Evolutionary conservation across 1,140 invertebrate genomes (phyloP), one percentile per base, ranked within the genome.

Genomic region (Pachypeltis micranthus): DNA sequence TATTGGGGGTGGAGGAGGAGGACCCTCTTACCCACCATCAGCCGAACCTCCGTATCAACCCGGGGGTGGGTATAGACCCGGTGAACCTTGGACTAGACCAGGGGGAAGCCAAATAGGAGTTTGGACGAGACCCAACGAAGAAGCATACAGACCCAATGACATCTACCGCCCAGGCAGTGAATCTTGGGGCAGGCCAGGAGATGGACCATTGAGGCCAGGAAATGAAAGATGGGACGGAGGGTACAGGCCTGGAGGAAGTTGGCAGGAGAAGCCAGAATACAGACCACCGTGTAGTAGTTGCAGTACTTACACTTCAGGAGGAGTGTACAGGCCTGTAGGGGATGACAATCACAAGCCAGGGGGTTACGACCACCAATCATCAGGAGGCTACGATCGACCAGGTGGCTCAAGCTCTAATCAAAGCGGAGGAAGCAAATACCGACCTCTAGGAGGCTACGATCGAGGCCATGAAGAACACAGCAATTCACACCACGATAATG

Each of bases 261-360:
- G 51, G 24, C 21, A 54, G 10, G 26, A 63, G 24, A 24, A 26
- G 2, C 44, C 39, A 23, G 61, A 57, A 57, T 57, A 57, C 27
- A 14, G 7, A 2, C 55, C 55, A 19, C 24, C 23, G 23, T 25
- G 27, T 23, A 26, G 27, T 19, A 28, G 55, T 27, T 57, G 27
- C 27, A 27, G 55, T 7, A 12, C 10, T 14, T 25, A 57, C 27
- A 23, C 21, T 4, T 21, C 47, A 16, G 47, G 10, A 10, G 47
- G 47, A 10, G 47, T n/a, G n/a, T 39, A 39, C 34, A 39, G 55
- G 23, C 7, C 14, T 26, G 55, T 19, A 10, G 21, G 26, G 2
- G 55, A 26, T 2, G 12, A 57, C 10, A 23, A 7, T 2, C 19
- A 21, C 27, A 57, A 19, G 4, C 55, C 55, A 7, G 47, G 47